These are phyloP conservation scores for Emys orbicularis DNA, from an alignment of 2,797 vertebrate genomes.

Conservation along the genomic window DNA sequence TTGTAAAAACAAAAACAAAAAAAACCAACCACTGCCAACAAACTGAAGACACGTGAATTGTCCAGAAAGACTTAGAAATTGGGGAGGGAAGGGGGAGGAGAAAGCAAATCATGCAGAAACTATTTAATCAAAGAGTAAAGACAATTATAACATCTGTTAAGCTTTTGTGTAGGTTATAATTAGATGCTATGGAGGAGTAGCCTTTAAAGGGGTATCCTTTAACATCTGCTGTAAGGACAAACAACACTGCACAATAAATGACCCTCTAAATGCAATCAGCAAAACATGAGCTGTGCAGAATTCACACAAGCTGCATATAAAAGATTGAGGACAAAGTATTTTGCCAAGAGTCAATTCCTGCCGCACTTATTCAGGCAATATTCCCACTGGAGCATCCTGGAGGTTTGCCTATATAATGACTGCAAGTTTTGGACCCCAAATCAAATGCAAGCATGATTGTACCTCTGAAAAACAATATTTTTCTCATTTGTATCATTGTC, in stretches of 20 bases:
- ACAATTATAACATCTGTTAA: conserved; percentile 95
- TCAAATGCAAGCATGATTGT: conserved; percentile 55
- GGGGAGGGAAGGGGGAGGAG: conserved; percentile 60
- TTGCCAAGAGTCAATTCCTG: conserved; percentile 73
- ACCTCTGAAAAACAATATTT: conserved; percentile 65
- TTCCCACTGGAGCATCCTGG: neutral
- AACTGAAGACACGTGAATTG: conserved; percentile 70
- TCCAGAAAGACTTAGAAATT: conserved; percentile 79
- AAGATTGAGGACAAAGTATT: conserved; percentile 74
- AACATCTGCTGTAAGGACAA: conserved; percentile 90
- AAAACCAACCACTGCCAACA: conserved; percentile 50
- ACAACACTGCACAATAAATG: conserved; percentile 72
- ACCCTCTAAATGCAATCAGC: conserved; percentile 72
- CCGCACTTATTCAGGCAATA: neutral
- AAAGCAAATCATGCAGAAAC: conserved; percentile 85
- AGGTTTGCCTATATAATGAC: conserved; percentile 58
- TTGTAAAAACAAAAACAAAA: conserved; percentile 72
- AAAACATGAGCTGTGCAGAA: conserved; percentile 67
- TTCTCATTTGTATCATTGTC: conserved; percentile 62
- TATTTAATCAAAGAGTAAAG: conserved; percentile 91
- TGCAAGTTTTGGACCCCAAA: conserved; percentile 55
- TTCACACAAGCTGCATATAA: conserved; percentile 72
- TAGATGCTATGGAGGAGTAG: conserved; percentile 86
- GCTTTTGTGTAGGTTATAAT: conserved; percentile 92
- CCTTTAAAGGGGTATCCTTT: conserved; percentile 79